Percentiles rank a stretch among this genome's conserved stretches.
phyloP scores from a whole-genome alignment of 2,113 vertebrate genomes.

The Serinus canaria region DNA sequence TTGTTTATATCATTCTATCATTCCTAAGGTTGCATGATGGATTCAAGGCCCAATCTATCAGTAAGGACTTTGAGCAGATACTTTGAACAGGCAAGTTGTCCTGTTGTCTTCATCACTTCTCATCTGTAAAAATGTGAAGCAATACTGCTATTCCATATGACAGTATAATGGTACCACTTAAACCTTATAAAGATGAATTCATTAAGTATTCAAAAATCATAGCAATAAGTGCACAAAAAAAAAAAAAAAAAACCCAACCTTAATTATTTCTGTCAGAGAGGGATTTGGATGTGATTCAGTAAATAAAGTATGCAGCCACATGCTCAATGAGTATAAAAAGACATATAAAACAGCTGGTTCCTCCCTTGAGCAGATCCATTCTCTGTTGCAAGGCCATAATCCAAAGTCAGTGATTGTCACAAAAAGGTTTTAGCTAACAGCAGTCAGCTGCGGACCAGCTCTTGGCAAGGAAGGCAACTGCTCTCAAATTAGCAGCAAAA shows the following conservation, averaged over 20 bases:
- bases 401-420: neutral
- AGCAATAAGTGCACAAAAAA: neutral
- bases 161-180: neutral
- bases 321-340: slow-evolving; percentile 3
- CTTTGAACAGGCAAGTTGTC: neutral
- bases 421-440: neutral
- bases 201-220: neutral
- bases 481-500: neutral
- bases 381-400: neutral
- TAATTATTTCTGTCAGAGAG: neutral
- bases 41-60: neutral
- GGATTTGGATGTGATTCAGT: neutral
- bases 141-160: neutral
- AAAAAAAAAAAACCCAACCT: neutral
- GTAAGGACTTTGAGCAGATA: neutral
- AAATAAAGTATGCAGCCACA: neutral
- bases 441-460: neutral
- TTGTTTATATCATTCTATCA: neutral
- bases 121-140: neutral
- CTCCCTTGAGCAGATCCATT: neutral
- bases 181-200: neutral
- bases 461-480: neutral
- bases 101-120: neutral
- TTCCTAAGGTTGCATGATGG: neutral
- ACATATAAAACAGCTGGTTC: neutral